Base-by-base conservation (phyloP, 53 echinoderm and acorn worm species). In the Patiria pectinifera region DNA sequence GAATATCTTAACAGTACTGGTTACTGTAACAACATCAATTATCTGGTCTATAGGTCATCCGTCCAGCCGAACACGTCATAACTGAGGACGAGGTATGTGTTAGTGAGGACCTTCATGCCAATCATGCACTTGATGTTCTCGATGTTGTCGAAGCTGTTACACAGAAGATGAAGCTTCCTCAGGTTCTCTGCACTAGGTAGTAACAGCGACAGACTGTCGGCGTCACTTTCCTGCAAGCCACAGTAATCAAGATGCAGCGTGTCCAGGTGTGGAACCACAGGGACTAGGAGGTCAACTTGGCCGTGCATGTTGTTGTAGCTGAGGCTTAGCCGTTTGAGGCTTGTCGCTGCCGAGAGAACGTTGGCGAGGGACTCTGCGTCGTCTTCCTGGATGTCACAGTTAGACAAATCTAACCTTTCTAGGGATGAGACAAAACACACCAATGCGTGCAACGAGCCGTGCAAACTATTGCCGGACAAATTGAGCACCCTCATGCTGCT, bases 171-270 rank as follows among this genome's bases (percentile, higher is more conserved):
- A 0, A 70, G 70, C 4, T 70, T 70, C 70, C 21, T 70, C 70
- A 70, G 19, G 18, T 70, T 70, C 70, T 70, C 21, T 18, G 70
- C 70, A 70, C 14, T 14, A 70, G 70, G 21, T 4, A 70, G 70
- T 21, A 70, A 21, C 70, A 70, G 5, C 15, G 70, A 70, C 70
- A 70, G 4, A 70, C 14, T 21, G 18, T 70, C 3, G 70, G 21
- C 70, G 70, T 70, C 70, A 18, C 21, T 70, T 5, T 70, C 70
- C 70, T 21, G 11, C 18, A 70, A 21, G 70, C 70, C 70, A 18
- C 70, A 70, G 70, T 70, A 70, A 70, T 70, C 70, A 21, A 70
- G 70, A 70, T 70, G 70, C 70, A 70, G 4, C 70, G 70, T 70
- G 70, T 19, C 21, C 19, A 70, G 70, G 70, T 70, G 70, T 0